Evolutionary conservation across 2,113 vertebrate species (phyloP).

Genomic region (Strix uralensis): DNA sequence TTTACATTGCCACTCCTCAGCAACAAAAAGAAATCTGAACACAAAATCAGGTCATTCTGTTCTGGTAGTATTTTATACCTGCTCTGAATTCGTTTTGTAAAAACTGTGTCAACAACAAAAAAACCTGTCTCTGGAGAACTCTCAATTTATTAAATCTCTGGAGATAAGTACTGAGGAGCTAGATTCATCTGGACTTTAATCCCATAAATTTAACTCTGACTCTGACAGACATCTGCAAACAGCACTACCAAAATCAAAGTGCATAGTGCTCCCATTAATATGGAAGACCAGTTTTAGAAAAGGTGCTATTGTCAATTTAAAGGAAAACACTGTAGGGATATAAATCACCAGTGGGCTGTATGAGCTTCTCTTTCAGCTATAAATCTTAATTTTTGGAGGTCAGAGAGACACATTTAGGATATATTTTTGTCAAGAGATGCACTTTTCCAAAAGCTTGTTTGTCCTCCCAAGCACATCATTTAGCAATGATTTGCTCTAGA

Average conservation of each 20-base stretch:
- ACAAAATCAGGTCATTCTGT: not conserved
- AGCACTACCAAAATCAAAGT: not conserved
- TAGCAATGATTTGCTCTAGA: not conserved
- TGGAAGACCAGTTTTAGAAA: not conserved
- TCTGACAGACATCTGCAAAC: not conserved
- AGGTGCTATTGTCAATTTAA: not conserved
- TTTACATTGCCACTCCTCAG: not conserved
- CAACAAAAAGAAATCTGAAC: not conserved
- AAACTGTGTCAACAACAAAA: not conserved
- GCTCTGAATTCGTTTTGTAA: not conserved
- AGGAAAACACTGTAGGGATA: not conserved
- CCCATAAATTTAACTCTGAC: not conserved
- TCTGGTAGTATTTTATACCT: not conserved
- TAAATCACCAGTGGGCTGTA: not conserved
- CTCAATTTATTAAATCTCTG: not conserved
- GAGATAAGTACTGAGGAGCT: not conserved
- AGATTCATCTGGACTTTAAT: not conserved
- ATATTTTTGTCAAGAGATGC: not conserved
- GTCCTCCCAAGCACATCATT: not conserved
- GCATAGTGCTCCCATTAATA: not conserved
- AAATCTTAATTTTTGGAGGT: not conserved
- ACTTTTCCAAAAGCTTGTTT: not conserved
- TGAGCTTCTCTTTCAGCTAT: not conserved
- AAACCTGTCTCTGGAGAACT: not conserved
- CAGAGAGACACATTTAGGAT: not conserved